phyloP scores from a whole-genome alignment of 2,113 vertebrate genomes.

The Nothoprocta pentlandii region DNA sequence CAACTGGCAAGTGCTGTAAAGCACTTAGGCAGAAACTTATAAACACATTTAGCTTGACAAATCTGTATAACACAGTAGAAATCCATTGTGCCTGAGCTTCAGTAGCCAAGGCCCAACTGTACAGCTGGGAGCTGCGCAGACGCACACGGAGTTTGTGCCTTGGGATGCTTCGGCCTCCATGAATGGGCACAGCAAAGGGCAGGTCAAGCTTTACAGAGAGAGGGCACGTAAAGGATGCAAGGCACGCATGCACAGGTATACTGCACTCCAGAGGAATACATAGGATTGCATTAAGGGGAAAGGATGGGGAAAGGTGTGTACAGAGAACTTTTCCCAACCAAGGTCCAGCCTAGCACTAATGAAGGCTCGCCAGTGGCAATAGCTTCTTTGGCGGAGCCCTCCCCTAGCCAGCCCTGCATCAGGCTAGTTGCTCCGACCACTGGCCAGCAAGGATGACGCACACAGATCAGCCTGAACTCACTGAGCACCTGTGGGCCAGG shows the following conservation, averaged over 20 bases:
- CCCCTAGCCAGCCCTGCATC: not conserved
- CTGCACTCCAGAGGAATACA: not conserved
- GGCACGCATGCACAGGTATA: not conserved
- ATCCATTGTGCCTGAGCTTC: not conserved
- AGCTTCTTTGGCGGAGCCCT: not conserved
- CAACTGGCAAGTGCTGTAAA: not conserved
- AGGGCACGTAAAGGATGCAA: not conserved
- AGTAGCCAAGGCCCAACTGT: not conserved
- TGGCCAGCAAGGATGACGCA: not conserved
- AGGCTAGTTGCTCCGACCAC: not conserved
- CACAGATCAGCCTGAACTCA: not conserved
- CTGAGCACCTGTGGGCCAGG: not conserved
- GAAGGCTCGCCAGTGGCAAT: not conserved
- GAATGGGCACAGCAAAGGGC: not conserved
- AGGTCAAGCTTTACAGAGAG: not conserved
- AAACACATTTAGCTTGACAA: not conserved
- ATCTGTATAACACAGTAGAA: not conserved
- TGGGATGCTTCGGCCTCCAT: not conserved
- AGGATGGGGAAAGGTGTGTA: no score
- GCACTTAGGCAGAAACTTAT: not conserved
- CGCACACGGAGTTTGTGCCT: not conserved
- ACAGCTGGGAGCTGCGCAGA: not conserved
- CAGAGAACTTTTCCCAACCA: not conserved
- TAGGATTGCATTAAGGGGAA: no score
- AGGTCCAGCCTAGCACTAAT: not conserved